Percentiles rank a stretch among this genome's conserved stretches.
Evolutionary conservation across 2,797 vertebrate genomes (phyloP).

Genomic region (Myiotriccus ornatus): DNA sequence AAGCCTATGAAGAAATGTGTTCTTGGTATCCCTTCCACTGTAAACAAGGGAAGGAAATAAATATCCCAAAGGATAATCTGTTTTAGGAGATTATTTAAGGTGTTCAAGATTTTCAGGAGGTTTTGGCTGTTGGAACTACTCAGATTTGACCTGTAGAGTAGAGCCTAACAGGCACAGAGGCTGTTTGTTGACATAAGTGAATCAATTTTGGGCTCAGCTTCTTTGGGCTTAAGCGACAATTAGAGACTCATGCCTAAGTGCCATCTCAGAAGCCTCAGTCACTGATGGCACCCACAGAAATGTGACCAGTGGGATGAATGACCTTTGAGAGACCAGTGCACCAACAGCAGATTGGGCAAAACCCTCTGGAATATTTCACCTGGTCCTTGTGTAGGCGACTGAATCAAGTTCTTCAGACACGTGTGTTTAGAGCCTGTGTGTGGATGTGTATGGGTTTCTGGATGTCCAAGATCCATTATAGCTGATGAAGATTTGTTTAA

Average conservation of each 20-base stretch:
- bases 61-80: not conserved
- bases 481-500: not conserved
- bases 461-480: accelerated
- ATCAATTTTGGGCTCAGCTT: not conserved
- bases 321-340: not conserved
- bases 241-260: accelerated
- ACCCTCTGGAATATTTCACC: not conserved
- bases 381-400: not conserved
- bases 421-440: not conserved
- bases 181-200: not conserved
- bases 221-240: not conserved
- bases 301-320: accelerated
- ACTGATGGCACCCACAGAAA: not conserved
- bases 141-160: not conserved
- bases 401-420: not conserved
- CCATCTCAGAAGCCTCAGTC: not conserved
- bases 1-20: not conserved
- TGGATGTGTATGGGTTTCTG: not conserved
- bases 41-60: not conserved
- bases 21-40: not conserved
- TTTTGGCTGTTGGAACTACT: not conserved
- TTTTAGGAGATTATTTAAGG: not conserved
- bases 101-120: not conserved
- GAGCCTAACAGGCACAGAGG: not conserved
- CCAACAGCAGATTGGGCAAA: not conserved